Conservation (phyloP, 2,888 invertebrate genomes). For the Scrobipalpa atriplicella region DNA sequence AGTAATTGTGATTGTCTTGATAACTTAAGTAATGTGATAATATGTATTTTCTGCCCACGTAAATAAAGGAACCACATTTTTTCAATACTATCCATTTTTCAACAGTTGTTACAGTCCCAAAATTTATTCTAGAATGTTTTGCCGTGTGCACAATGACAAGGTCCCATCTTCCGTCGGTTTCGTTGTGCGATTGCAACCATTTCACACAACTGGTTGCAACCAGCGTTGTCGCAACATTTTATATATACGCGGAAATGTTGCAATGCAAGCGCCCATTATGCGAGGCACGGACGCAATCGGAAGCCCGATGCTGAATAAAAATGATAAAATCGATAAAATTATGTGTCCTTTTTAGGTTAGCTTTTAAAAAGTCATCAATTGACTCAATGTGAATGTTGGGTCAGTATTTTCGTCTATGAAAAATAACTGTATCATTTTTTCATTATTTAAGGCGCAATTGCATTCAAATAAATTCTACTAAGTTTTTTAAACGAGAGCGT, state of each 20-base stretch:
- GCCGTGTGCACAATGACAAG: slow-evolving; percentile 2
- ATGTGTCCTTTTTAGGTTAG: neutral
- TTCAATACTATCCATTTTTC: too few species aligned
- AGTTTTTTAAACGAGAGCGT: neutral
- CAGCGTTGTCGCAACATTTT: slow-evolving; percentile 35
- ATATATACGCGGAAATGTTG: slow-evolving; percentile 36
- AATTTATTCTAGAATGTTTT: neutral
- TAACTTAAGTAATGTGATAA: too few species aligned
- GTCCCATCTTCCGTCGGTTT: slow-evolving; percentile 15
- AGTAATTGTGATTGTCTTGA: neutral
- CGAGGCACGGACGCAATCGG: slow-evolving; percentile 2
- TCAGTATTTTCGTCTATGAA: neutral
- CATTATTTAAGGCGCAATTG: neutral
- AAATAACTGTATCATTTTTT: too few species aligned
- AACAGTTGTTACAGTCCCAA: too few species aligned
- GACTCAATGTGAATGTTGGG: neutral
- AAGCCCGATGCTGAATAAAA: slow-evolving; percentile 2
- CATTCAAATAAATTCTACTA: neutral
- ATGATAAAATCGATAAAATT: slow-evolving; percentile 10
- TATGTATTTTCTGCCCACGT: too few species aligned
- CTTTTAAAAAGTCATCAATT: neutral
- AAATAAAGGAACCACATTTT: too few species aligned
- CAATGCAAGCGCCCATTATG: slow-evolving; percentile 34
- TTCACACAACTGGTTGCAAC: slow-evolving; percentile 28
- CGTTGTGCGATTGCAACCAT: slow-evolving; percentile 10